These are phyloP conservation scores for Monarcha castaneiventris DNA, from an alignment of 2,113 vertebrate genomes.

Conservation along the genomic window DNA sequence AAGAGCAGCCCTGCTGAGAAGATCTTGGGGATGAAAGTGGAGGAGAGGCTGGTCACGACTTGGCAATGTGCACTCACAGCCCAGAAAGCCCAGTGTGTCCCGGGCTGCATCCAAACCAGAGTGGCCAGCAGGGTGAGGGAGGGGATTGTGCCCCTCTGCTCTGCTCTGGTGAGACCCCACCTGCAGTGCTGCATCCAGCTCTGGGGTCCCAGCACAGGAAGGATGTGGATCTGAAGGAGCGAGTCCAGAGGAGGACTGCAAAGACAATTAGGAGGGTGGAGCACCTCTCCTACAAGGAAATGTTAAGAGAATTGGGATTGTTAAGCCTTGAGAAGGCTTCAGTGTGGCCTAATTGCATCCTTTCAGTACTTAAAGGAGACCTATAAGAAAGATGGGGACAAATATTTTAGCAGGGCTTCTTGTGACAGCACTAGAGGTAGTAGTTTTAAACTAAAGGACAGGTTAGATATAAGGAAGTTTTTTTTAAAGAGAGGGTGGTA, in stretches of 20 bases:
- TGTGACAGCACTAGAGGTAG: not conserved
- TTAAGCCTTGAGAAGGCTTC: not conserved
- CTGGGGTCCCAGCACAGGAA: not conserved
- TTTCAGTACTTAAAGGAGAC: not conserved
- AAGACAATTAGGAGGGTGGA: not conserved
- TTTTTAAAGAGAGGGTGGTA: not conserved
- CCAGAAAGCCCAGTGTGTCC: not conserved
- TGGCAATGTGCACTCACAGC: accelerated
- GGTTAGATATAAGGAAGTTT: not conserved
- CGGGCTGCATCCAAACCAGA: not conserved
- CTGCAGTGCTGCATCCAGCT: not conserved
- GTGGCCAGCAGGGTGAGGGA: accelerated
- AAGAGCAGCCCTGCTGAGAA: not conserved
- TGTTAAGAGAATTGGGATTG: not conserved
- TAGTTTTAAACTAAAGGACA: not conserved
- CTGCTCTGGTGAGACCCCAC: not conserved
- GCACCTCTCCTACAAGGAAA: not conserved
- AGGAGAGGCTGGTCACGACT: not conserved
- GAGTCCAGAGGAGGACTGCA: not conserved
- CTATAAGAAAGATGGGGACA: not conserved
- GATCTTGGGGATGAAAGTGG: not conserved
- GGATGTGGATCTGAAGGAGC: accelerated
- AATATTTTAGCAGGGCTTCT: not conserved
- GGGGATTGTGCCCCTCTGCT: not conserved
- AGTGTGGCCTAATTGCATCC: not conserved